phyloP scores from a whole-genome alignment of 2,888 invertebrate species.

The Thyatira batis region DNA sequence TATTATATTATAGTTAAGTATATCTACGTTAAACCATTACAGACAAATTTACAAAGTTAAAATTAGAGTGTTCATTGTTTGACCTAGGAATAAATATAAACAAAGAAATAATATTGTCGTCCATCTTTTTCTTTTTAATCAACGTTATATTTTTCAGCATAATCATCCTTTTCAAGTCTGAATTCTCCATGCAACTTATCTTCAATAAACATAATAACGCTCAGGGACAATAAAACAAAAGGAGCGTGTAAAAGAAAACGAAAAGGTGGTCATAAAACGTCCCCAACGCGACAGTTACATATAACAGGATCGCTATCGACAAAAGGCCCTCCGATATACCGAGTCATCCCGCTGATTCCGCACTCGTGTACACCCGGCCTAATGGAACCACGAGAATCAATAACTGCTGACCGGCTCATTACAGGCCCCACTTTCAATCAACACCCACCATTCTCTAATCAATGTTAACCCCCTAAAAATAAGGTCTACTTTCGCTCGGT shows the following conservation, averaged over 20 bases:
- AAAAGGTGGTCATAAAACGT: constrained; percentile 20
- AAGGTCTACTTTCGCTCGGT: constrained; percentile 27
- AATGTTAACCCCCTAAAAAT: constrained; percentile 24
- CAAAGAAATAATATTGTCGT: too few relatives aligned
- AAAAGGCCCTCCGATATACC: constrained; percentile 14
- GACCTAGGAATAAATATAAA: too few relatives aligned
- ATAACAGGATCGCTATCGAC: constrained; percentile 32
- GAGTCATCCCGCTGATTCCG: constrained; percentile 40
- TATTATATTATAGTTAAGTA: not conserved
- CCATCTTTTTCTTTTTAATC: too few relatives aligned
- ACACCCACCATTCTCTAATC: constrained; percentile 30
- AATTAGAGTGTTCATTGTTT: too few relatives aligned
- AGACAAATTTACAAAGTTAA: too few relatives aligned
- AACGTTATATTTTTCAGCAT: not conserved
- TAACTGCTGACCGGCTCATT: constrained; percentile 80
- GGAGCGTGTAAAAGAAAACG: not conserved
- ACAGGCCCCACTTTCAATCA: constrained; percentile 72
- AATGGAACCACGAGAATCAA: constrained; percentile 74
- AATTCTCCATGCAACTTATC: not conserved
- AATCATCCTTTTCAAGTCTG: not conserved
- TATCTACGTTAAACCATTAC: too few relatives aligned
- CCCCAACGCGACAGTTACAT: constrained; percentile 24
- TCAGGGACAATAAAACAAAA: not conserved
- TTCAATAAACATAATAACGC: not conserved
- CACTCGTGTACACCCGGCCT: constrained; percentile 43